Evolutionary conservation across 1,140 invertebrate genomes (phyloP).

Genomic region (Lineus longissimus): DNA sequence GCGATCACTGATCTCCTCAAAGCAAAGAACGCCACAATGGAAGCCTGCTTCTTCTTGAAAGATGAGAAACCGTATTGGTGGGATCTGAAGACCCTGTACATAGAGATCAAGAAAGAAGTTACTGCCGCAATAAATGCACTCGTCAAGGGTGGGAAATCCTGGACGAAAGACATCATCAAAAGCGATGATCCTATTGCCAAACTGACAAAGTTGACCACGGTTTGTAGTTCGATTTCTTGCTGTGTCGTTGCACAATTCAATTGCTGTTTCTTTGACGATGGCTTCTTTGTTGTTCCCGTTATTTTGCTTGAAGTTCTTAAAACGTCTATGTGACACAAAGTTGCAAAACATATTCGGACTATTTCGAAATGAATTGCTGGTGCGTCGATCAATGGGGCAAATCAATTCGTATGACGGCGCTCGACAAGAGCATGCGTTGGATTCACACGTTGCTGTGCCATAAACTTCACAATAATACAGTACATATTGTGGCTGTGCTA

Average conservation of each 20-base stretch:
- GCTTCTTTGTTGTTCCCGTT: too few relatives aligned
- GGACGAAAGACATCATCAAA: slow-evolving; percentile 14
- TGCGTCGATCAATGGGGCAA: too few relatives aligned
- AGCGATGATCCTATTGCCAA: slow-evolving; percentile 19
- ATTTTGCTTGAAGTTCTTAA: too few relatives aligned
- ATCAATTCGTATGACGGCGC: too few relatives aligned
- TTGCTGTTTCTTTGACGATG: slow-evolving; percentile 12
- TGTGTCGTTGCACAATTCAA: slow-evolving; percentile 10
- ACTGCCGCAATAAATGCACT: slow-evolving; percentile 12
- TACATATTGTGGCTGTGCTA: too few relatives aligned
- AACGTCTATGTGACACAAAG: too few relatives aligned
- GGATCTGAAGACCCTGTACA: slow-evolving; percentile 16
- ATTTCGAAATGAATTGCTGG: too few relatives aligned
- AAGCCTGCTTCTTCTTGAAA: slow-evolving; percentile 22
- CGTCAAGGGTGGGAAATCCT: slow-evolving; percentile 14
- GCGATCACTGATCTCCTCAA: slow-evolving; percentile 24
- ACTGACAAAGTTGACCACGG: slow-evolving; percentile 18
- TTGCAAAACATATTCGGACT: too few relatives aligned
- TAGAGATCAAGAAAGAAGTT: slow-evolving; percentile 11
- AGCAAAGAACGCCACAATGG: slow-evolving; percentile 26
- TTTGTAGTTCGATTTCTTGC: slow-evolving; percentile 14
- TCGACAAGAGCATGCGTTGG: too few relatives aligned
- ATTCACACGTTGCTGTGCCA: too few relatives aligned
- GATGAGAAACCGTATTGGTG: slow-evolving; percentile 26
- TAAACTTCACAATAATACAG: too few relatives aligned